Percentiles rank a stretch among this genome's conserved stretches.
phyloP scores from a whole-genome alignment of 2,888 invertebrate species.

The Drosophila pseudotalamancana region DNA sequence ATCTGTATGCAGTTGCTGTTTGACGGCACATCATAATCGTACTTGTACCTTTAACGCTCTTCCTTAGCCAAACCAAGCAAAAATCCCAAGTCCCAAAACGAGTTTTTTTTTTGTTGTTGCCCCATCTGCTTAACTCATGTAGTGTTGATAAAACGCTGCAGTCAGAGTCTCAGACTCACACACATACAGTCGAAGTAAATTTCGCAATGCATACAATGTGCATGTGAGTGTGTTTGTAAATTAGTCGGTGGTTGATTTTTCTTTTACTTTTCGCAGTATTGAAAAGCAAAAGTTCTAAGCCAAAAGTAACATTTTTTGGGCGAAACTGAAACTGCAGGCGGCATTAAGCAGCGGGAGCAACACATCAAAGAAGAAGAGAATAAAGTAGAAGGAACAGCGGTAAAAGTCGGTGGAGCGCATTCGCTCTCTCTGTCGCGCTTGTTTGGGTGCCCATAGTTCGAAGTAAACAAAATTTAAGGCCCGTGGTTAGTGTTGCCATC shows the following conservation, averaged over 20 bases:
- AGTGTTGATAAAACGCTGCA: constrained; percentile 55
- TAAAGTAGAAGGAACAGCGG: constrained; percentile 3
- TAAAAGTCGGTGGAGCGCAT: constrained; percentile 23
- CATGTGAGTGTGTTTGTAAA: constrained; percentile 15
- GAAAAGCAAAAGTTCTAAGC: constrained; percentile 69
- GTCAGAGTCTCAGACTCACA: constrained; percentile 8
- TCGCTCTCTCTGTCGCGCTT: constrained; percentile 13
- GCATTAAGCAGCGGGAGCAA: constrained; percentile 23
- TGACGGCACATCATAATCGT: constrained; percentile 42
- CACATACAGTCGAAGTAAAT: constrained; percentile 9
- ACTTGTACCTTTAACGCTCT: constrained; percentile 36
- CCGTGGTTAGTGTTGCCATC: constrained; percentile 39
- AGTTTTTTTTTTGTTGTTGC: constrained; percentile 56
- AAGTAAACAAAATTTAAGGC: constrained; percentile 61
- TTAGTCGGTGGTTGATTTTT: constrained; percentile 63
- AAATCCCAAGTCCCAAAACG: constrained; percentile 61
- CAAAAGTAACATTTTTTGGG: constrained; percentile 52
- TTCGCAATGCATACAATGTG: constrained; percentile 50
- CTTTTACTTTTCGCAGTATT: constrained; percentile 42
- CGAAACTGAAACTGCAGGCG: constrained; percentile 52
- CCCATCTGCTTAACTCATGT: constrained; percentile 38
- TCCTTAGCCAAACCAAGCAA: constrained; percentile 22
- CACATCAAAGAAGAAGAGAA: constrained; percentile 5
- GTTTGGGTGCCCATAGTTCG: constrained; percentile 32
- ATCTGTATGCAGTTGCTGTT: constrained; percentile 17